Base-by-base conservation (phyloP, 1,140 invertebrate genomes). In the Drosophila lini region DNA sequence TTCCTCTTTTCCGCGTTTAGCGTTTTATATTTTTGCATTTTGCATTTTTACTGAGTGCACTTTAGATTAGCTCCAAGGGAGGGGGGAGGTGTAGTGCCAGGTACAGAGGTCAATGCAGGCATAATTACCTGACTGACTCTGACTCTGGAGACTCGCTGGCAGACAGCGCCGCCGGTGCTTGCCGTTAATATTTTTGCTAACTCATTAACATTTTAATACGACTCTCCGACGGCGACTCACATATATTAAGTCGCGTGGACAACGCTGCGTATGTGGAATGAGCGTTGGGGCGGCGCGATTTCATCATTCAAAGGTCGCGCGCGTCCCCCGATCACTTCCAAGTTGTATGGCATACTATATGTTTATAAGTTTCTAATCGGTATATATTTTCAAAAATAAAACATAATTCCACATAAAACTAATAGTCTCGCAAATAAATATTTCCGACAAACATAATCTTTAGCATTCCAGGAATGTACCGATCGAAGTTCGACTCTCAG, bases 151-250 rank as follows among this genome's bases (percentile, higher is more conserved):
- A 38, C 52, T 38, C 0, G 22, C 56, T 16, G 57, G 48, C 36
- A 40, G 57, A 62, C 34, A 44, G 47, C 22, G 4, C 11, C 28
- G 42, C 11, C 28, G 42, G 31, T 55, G 36, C 28, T 16, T 25
- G 42, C 45, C 65, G 67, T 65, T 78, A 88, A 89, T 83, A 86
- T 89, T 88, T 53, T 83, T 45, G 67, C 62, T 36, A 85, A 74
- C 76, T 89, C 64, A 88, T 88, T 88, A 89, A 89, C 83, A 88
- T 89, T 88, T 88, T 80, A 89, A 88, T 89, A 77, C 80, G 84
- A 80, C 62, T 80, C 78, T 53, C 16, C 16, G 48, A 13, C 31
- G 31, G 16, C 16, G 31, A 67, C 60, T 48, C 53, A 63, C 74
- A 85, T 85, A 85, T 81, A 88, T 89, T 78, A 80, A 65, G 55